These are phyloP conservation scores for Flexamia atlantica DNA, from an alignment of 2,888 invertebrate genomes.

Conservation along the genomic window DNA sequence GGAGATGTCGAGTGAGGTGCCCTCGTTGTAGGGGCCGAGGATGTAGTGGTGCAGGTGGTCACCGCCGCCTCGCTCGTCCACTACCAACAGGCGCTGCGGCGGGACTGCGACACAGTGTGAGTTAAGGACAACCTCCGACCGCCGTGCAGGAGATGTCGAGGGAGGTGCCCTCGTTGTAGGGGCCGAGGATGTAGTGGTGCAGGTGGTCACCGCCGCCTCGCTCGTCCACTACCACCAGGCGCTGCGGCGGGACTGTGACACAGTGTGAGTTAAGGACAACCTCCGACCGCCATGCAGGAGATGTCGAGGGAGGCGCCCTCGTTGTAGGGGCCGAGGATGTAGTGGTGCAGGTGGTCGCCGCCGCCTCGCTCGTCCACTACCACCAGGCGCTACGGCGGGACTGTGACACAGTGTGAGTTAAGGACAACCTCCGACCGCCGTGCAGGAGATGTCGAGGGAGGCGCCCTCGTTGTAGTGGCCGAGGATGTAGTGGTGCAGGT, in stretches of 20 bases:
- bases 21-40: constrained; percentile 73
- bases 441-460: constrained; percentile 72
- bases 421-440: too few species aligned
- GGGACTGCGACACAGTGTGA: constrained; percentile 72
- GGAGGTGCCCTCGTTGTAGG: constrained; percentile 73
- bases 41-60: constrained; percentile 67
- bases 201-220: constrained; percentile 71
- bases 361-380: constrained; percentile 72
- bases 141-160: constrained; percentile 73
- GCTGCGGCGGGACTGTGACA: constrained; percentile 71
- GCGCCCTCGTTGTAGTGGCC: constrained; percentile 74
- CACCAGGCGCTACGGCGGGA: constrained; percentile 72
- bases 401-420: constrained; percentile 70
- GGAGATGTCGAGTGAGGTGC: constrained; percentile 72
- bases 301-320: constrained; percentile 72
- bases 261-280: too few species aligned
- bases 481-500: constrained; percentile 66
- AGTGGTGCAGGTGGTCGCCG: constrained; percentile 69
- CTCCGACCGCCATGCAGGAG: constrained; percentile 73
- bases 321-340: constrained; percentile 72
- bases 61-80: constrained; percentile 72
- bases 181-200: constrained; percentile 66
- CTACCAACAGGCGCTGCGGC: constrained; percentile 72
- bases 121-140: too few species aligned
- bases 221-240: constrained; percentile 72